A percentile compares a stretch with the other conserved stretches of the same genome.
Conservation (phyloP, 2,113 vertebrate genomes). For the Scortum barcoo region DNA sequence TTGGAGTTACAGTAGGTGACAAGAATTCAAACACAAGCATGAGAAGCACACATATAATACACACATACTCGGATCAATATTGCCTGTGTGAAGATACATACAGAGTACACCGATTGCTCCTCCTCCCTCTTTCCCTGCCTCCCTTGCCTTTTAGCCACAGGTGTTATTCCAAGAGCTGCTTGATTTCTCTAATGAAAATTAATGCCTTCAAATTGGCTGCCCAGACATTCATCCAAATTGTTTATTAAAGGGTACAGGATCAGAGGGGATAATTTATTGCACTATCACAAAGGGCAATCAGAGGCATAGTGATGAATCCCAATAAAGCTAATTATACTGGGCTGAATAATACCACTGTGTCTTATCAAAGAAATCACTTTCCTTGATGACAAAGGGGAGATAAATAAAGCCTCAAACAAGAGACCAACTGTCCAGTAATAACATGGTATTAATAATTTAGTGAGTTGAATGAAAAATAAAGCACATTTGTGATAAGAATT, state of each 20-base stretch:
- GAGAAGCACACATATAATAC: neutral
- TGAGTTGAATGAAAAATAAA: slow-evolving; percentile 43
- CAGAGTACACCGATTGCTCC: neutral
- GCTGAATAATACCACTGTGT: slow-evolving; percentile 53
- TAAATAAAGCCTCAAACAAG: slow-evolving; percentile 43
- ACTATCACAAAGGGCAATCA: slow-evolving; percentile 77
- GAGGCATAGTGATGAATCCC: slow-evolving; percentile 65
- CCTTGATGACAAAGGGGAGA: slow-evolving; percentile 41
- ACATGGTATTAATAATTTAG: slow-evolving; percentile 26
- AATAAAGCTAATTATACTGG: slow-evolving; percentile 76
- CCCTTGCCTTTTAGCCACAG: slow-evolving; percentile 69
- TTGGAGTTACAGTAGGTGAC: neutral
- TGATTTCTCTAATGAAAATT: slow-evolving; percentile 82
- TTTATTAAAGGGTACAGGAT: slow-evolving; percentile 79
- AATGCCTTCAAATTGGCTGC: slow-evolving; percentile 81
- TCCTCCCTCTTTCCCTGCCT: slow-evolving; percentile 2
- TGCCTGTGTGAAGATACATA: slow-evolving; percentile 5
- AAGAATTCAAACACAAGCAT: neutral
- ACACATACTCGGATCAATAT: neutral
- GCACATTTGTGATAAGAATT: slow-evolving; percentile 18
- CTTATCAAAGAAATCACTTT: slow-evolving; percentile 59
- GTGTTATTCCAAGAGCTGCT: slow-evolving; percentile 74
- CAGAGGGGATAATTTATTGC: slow-evolving; percentile 79
- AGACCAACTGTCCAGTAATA: slow-evolving; percentile 10
- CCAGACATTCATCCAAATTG: slow-evolving; percentile 82